These are phyloP conservation scores for Polydrusus cervinus DNA, from an alignment of 2,888 invertebrate species.

Conservation along the genomic window DNA sequence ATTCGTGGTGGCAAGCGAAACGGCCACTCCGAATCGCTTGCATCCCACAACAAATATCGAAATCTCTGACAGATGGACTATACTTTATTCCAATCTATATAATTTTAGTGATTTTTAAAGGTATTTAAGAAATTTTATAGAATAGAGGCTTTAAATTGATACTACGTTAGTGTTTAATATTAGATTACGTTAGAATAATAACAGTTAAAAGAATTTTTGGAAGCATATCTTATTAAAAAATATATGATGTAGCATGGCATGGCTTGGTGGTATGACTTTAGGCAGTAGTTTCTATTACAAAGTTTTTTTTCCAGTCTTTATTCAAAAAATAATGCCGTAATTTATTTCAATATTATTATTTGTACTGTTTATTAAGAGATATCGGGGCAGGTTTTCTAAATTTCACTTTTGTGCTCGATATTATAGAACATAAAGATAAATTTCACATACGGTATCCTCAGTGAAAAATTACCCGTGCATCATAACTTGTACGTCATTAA, in stretches of 20 bases:
- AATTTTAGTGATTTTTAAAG: background rate
- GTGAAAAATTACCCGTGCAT: too few species aligned
- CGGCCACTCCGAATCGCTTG: slow-evolving; percentile 15
- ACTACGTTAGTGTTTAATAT: background rate
- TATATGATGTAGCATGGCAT: background rate
- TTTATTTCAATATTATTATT: too few species aligned
- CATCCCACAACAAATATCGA: slow-evolving; percentile 25
- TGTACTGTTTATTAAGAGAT: too few species aligned
- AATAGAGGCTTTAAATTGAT: background rate
- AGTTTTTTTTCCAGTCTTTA: too few species aligned
- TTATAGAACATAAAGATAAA: too few species aligned
- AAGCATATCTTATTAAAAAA: background rate
- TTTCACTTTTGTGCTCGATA: too few species aligned
- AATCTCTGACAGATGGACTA: slow-evolving; percentile 3
- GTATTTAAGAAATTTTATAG: background rate
- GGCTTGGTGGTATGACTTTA: background rate
- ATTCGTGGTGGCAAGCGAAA: slow-evolving; percentile 13
- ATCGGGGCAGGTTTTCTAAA: too few species aligned
- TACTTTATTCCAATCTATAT: background rate
- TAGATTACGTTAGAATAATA: background rate
- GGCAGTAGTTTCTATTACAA: background rate
- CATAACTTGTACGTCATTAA: too few species aligned
- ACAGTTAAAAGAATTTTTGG: background rate
- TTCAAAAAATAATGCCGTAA: too few species aligned
- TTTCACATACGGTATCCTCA: too few species aligned